Evolutionary conservation across 2,888 invertebrate species (phyloP).

Genomic region (Acanthosepion esculentum): DNA sequence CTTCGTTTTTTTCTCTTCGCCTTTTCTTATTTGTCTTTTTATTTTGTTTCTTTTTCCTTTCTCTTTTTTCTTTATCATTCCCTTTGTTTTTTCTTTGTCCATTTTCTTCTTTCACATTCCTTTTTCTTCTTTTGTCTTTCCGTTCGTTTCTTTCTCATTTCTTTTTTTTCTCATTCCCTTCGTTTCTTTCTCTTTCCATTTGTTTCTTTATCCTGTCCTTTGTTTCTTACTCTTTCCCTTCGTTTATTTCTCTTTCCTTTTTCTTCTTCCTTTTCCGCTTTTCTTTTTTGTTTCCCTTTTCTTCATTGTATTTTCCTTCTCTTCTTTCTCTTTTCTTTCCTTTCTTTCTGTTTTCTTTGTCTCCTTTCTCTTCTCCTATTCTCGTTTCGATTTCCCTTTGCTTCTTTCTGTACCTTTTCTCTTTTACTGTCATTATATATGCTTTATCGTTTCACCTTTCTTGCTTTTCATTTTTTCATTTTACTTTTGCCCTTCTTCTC

Average conservation of each 20-base stretch:
- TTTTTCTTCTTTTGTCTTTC: neutral
- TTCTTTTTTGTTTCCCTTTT: neutral
- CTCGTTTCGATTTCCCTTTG: no score
- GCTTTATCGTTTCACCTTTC: no score
- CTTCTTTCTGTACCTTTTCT: no score
- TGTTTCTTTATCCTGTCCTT: neutral
- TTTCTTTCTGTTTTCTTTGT: no score
- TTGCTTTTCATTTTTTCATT: no score
- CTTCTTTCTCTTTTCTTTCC: no score
- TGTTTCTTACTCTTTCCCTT: neutral
- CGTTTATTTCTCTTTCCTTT: neutral
- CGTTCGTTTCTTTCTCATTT: fast-evolving
- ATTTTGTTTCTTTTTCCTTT: neutral
- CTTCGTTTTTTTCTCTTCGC: neutral
- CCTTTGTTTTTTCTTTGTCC: neutral
- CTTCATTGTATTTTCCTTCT: neutral
- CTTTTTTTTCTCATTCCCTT: neutral
- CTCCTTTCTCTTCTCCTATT: no score
- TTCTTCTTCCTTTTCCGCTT: neutral
- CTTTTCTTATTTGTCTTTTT: neutral
- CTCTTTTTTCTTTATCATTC: no score
- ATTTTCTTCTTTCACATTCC: neutral
- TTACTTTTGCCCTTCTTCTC: no score
- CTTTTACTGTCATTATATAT: no score
- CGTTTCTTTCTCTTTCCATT: neutral